These are phyloP conservation scores for Solenodon paradoxus DNA, from an alignment of 2,113 vertebrate species.

Conservation along the genomic window DNA sequence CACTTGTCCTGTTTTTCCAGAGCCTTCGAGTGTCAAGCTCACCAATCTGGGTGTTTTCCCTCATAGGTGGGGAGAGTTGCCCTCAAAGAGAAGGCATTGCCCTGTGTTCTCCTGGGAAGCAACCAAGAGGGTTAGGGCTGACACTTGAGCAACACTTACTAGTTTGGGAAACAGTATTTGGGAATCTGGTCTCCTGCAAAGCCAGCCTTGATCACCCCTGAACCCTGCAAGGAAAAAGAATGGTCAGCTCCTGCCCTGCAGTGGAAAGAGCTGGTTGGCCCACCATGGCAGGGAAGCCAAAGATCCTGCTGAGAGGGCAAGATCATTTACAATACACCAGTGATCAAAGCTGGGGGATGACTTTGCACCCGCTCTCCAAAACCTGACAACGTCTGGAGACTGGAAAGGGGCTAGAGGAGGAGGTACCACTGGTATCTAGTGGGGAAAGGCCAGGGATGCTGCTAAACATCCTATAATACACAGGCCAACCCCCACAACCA, in stretches of 20 bases:
- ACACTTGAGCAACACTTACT: constrained; percentile 84
- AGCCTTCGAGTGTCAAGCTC: not conserved
- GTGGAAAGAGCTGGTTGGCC: not conserved
- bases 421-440: not conserved
- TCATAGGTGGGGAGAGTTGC: not conserved
- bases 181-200: constrained; percentile 96
- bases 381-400: not conserved
- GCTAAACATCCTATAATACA: not conserved
- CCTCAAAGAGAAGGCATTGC: not conserved
- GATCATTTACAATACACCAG: not conserved
- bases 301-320: not conserved
- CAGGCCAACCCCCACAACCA: not conserved
- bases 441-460: not conserved
- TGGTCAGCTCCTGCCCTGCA: not conserved
- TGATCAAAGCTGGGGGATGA: not conserved
- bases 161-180: constrained; percentile 95
- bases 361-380: not conserved
- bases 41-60: not conserved
- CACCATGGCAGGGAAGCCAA: not conserved
- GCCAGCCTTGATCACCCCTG: constrained; percentile 93
- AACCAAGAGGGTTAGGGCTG: not conserved
- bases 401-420: accelerated
- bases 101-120: not conserved
- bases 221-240: constrained; percentile 83
- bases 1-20: not conserved